Evolutionary conservation across 2,888 invertebrate genomes (phyloP).

Genomic region (Dugesia japonica): DNA sequence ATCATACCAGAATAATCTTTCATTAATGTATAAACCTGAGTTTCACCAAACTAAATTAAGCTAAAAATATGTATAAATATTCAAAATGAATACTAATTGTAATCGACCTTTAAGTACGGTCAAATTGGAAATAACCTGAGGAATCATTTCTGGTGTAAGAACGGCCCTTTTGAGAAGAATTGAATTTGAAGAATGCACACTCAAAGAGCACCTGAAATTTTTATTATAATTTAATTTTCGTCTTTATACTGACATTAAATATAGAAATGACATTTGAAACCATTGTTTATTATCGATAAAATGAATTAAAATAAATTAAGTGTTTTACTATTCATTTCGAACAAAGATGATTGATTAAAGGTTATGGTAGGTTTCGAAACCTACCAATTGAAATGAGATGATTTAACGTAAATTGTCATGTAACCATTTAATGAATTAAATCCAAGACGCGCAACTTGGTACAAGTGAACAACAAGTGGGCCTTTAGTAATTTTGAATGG

Average conservation of each 20-base stretch:
- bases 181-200: neutral
- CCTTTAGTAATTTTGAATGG: no score
- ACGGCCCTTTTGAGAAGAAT: neutral
- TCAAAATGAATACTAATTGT: neutral
- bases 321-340: no score
- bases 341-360: no score
- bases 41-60: neutral
- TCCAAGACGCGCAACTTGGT: no score
- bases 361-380: no score
- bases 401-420: no score
- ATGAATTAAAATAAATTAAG: no score
- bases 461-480: no score
- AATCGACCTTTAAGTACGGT: neutral
- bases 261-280: neutral
- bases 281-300: neutral
- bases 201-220: neutral
- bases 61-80: neutral
- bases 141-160: neutral
- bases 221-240: no score
- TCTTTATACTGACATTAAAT: no score
- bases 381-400: no score
- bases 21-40: neutral
- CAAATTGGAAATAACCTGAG: neutral
- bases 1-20: neutral
- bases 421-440: no score